Evolutionary conservation across 2,113 vertebrate genomes (phyloP).

Genomic region (Eudyptes chrysolophus): DNA sequence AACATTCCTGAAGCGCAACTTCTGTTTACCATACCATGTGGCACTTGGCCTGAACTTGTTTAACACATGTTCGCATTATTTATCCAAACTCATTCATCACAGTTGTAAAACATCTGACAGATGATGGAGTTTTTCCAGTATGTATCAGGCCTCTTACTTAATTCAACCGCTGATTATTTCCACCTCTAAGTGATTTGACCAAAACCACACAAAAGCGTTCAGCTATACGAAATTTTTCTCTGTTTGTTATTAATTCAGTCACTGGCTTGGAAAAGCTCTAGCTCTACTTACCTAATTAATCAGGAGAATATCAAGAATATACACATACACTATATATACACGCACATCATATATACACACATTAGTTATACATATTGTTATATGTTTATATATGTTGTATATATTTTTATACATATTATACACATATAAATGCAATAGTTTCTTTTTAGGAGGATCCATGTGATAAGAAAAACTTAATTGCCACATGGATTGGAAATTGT

Average conservation of each 20-base stretch:
- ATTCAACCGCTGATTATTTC: slow-evolving; percentile 28
- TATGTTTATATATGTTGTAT: neutral
- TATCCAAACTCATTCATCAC: slow-evolving; percentile 54
- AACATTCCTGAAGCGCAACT: slow-evolving; percentile 41
- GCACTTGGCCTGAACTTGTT: slow-evolving; percentile 46
- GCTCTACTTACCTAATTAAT: neutral
- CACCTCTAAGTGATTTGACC: slow-evolving; percentile 28
- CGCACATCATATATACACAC: neutral
- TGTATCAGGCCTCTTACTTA: neutral
- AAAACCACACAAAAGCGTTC: slow-evolving; percentile 3
- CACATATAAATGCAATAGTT: neutral
- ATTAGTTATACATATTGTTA: neutral
- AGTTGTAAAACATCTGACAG: slow-evolving; percentile 52
- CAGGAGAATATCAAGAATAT: neutral
- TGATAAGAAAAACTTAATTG: neutral
- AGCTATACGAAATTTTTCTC: neutral
- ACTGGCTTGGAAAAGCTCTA: neutral
- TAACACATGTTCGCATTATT: slow-evolving; percentile 19
- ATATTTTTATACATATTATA: neutral
- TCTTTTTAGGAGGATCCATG: neutral
- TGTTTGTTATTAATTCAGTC: neutral
- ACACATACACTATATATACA: neutral
- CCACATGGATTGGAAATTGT: neutral
- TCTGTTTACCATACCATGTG: neutral
- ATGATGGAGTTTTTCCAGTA: slow-evolving; percentile 2